Percentiles rank a stretch among this genome's conserved stretches.
phyloP scores from a whole-genome alignment of 2,797 vertebrate genomes.

The Nyctibius grandis region DNA sequence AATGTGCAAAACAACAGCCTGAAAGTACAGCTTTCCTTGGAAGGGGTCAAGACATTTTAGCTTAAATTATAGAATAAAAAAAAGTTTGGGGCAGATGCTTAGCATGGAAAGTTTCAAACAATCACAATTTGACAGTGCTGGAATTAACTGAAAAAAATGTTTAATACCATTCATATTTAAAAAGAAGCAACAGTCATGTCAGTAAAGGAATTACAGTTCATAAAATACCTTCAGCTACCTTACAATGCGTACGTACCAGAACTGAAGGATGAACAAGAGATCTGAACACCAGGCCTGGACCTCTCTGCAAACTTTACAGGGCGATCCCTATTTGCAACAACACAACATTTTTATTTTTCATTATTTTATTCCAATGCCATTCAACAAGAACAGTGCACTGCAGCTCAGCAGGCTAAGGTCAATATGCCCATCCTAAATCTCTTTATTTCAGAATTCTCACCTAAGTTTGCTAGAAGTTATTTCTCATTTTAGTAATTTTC shows the following conservation, averaged over 20 bases:
- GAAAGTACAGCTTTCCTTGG: neutral
- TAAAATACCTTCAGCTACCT: neutral
- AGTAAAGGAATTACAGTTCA: neutral
- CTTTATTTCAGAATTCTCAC: neutral
- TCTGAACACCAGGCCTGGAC: slow-evolving; percentile 94
- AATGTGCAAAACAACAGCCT: neutral
- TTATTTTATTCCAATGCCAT: neutral
- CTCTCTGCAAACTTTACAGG: slow-evolving; percentile 96
- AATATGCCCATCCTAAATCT: neutral
- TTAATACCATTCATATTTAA: neutral
- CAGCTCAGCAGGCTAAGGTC: neutral
- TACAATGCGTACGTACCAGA: slow-evolving; percentile 79
- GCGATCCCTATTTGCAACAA: slow-evolving; percentile 78
- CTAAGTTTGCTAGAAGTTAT: neutral
- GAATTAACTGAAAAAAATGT: neutral
- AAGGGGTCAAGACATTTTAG: neutral
- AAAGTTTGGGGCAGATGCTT: neutral
- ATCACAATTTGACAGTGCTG: neutral
- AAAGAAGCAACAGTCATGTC: neutral
- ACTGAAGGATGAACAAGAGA: slow-evolving; percentile 96
- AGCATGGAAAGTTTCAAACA: neutral
- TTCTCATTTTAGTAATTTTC: neutral
- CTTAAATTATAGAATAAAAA: neutral
- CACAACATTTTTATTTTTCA: neutral
- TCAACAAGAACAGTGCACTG: neutral